Base-by-base conservation (phyloP, 2,888 invertebrate genomes). In the Epistrophella euchroma region DNA sequence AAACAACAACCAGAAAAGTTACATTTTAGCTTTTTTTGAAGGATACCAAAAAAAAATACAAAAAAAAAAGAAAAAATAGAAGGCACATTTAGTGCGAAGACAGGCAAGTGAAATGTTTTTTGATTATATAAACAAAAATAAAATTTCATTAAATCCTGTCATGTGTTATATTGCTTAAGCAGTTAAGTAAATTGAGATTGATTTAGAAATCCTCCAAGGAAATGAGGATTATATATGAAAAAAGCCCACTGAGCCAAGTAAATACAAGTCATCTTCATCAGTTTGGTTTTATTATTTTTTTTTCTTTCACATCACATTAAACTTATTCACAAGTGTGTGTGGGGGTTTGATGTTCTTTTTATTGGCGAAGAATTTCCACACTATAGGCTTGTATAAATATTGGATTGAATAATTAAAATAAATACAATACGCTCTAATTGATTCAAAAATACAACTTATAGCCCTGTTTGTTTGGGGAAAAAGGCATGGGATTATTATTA, bases 51-150 rank as follows among this genome's bases (percentile, higher is more conserved):
- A 35, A 64, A 40, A n/a, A 62, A 55, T 11, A 43, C 15, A 43
- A 43, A 60, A 0, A 19, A 25, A 35, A 43, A 43, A 60, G 0
- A 19, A 25, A 35, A 35, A 58, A 22, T 11, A 13, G 15, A 15
- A 58, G 15, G 7, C 40, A 11, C 66, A 43, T 35, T 58, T 22
- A 60, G 32, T 9, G 58, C 17, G 50, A 66, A 72, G 58, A 68
- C 70, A 64, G 25, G 6, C 68, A 68, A 83, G 75, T 80, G 47
- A 80, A 76, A 68, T 80, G 72, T 76, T 76, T 85, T 76, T 22
- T 58, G 5, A 10, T 19, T 58, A 37, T 19, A 52, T 19, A 70
- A 56, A 62, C 56, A 58, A 52, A 76, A 72, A 76, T 72, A 68
- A 82, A 72, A 82, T 77, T 43, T 68, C 50, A 32, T 58, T 43